These are phyloP conservation scores for Rhinichthys osculus DNA, from an alignment of 2,797 vertebrate species.

Conservation along the genomic window DNA sequence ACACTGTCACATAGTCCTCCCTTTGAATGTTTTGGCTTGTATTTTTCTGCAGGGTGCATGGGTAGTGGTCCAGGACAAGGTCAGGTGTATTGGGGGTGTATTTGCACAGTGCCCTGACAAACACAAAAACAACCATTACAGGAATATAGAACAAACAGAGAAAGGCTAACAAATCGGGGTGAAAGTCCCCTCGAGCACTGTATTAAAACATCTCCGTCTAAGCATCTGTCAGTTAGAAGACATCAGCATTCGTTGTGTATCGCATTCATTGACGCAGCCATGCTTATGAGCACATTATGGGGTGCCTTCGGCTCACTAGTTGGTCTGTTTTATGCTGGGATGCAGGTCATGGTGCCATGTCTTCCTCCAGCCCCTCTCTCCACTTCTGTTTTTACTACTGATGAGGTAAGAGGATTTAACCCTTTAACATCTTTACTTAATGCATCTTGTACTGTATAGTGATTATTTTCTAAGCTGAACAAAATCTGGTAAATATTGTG, in stretches of 20 bases:
- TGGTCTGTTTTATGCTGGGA: conserved; percentile 36
- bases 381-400: conserved; percentile 20
- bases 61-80: neutral
- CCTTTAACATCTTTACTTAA: neutral
- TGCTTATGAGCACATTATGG: neutral
- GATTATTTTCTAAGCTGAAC: neutral
- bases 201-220: neutral
- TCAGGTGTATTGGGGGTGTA: neutral
- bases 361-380: conserved; percentile 57
- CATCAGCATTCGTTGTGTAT: neutral
- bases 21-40: neutral
- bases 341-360: conserved; percentile 46
- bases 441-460: neutral
- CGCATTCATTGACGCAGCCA: neutral
- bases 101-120: conserved; percentile 20
- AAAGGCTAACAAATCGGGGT: neutral
- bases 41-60: neutral
- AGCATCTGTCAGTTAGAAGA: neutral
- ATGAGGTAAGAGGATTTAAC: conserved; percentile 48
- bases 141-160: conserved; percentile 1
- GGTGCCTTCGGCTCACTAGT: neutral
- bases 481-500: neutral
- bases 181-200: neutral
- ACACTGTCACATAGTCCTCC: neutral
- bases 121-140: conserved; percentile 9